Percentiles rank a stretch among this genome's conserved stretches.
Conservation (phyloP, 2,888 invertebrate species). For the Tachystola acroxantha region DNA sequence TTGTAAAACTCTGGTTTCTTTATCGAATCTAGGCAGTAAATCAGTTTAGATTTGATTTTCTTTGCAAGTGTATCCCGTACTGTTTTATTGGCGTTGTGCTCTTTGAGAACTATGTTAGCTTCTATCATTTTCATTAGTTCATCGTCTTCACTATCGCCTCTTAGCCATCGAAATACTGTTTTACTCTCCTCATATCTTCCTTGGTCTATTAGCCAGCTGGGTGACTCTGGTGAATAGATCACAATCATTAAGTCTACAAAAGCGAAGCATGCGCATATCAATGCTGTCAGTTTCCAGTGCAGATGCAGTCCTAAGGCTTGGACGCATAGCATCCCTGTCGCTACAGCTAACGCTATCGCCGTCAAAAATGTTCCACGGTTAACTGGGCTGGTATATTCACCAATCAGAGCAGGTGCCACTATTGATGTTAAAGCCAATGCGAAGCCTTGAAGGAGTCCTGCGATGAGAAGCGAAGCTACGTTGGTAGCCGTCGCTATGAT, state of each 20-base stretch:
- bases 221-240: conserved; percentile 77
- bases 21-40: conserved; percentile 33
- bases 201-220: conserved; percentile 80
- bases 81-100: conserved; percentile 21
- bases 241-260: conserved; percentile 57
- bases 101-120: conserved; percentile 36
- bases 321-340: conserved; percentile 75
- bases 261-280: conserved; percentile 61
- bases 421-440: conserved; percentile 64
- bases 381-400: conserved; percentile 75
- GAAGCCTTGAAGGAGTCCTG: conserved; percentile 58
- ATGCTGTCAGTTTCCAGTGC: conserved; percentile 73
- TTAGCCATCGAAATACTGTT: conserved; percentile 72
- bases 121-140: conserved; percentile 42
- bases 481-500: conserved; percentile 41
- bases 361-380: conserved; percentile 79
- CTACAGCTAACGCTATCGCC: conserved; percentile 77
- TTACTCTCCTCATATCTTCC: conserved; percentile 73
- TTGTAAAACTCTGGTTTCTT: conserved; percentile 46
- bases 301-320: conserved; percentile 79
- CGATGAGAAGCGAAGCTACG: conserved; percentile 41
- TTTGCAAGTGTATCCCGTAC: conserved; percentile 26
- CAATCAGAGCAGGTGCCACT: conserved; percentile 66
- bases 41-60: conserved; percentile 26
- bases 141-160: conserved; percentile 65